Percentiles rank a stretch among this genome's conserved stretches.
Evolutionary conservation across 2,888 invertebrate genomes (phyloP).

Genomic region (Lasioglossum figueresi): DNA sequence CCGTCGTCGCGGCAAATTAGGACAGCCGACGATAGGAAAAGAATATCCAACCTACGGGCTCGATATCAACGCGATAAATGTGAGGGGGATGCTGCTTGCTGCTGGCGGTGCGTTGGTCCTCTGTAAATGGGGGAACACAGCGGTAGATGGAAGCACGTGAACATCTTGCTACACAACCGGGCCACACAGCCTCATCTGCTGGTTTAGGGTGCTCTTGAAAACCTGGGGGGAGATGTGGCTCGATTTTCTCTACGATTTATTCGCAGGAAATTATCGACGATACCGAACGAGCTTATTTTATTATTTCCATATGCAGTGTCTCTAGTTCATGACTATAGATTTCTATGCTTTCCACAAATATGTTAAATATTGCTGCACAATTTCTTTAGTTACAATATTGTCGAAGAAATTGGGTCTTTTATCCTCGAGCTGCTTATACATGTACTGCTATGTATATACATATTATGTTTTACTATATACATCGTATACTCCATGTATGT

Average conservation of each 20-base stretch:
- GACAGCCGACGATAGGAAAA: not conserved
- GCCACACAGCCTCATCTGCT: slow-evolving; percentile 9
- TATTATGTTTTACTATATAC: no score
- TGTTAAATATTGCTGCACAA: not conserved
- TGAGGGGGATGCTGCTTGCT: slow-evolving; percentile 57
- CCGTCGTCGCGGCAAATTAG: slow-evolving; percentile 34
- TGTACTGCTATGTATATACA: not conserved
- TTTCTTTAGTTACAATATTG: not conserved
- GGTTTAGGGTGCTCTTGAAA: slow-evolving; percentile 16
- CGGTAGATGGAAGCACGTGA: slow-evolving; percentile 67
- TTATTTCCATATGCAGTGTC: not conserved
- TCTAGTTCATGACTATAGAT: not conserved
- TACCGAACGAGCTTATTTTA: no score
- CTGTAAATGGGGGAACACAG: slow-evolving; percentile 57
- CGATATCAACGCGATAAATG: slow-evolving; percentile 44
- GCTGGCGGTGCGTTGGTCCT: slow-evolving; percentile 45
- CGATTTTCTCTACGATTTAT: not conserved
- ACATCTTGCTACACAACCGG: slow-evolving; percentile 33
- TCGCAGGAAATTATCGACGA: not conserved
- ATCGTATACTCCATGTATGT: no score
- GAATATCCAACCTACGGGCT: slow-evolving; percentile 29
- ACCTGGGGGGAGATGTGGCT: not conserved
- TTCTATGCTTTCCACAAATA: not conserved
- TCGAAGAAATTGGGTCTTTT: not conserved
- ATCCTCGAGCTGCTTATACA: not conserved